Percentiles rank a stretch among this genome's conserved stretches.
Evolutionary conservation across 37 sponge, comb jelly and placozoan species (phyloP).

Genomic region (Crambe crambe): DNA sequence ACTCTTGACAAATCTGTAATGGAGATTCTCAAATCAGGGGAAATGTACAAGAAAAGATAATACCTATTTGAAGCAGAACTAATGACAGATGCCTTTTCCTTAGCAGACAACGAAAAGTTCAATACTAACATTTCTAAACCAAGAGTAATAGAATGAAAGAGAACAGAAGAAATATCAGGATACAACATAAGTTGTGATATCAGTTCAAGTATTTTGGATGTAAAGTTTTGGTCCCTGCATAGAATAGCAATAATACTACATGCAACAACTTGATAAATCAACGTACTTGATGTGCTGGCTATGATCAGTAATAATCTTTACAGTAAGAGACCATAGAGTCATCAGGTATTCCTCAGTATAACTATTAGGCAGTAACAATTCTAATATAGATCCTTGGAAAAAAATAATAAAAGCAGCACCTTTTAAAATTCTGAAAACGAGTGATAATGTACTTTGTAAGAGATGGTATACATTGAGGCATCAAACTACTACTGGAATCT

Average conservation of each 20-base stretch:
- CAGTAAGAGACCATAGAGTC: constrained; percentile 43
- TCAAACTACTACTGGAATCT: constrained; percentile 23
- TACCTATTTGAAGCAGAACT: constrained; percentile 44
- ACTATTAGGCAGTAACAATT: constrained; percentile 8
- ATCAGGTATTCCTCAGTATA: constrained; percentile 26
- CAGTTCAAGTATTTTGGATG: constrained; percentile 9
- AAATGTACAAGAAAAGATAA: neutral
- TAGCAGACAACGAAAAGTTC: constrained; percentile 49
- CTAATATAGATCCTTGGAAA: neutral
- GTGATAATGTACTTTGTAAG: constrained; percentile 30
- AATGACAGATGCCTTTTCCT: constrained; percentile 23
- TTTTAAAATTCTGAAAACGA: constrained; percentile 15
- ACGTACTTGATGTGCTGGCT: constrained; percentile 45
- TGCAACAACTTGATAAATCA: too few relatives aligned
- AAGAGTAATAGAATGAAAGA: constrained; percentile 39
- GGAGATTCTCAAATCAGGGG: neutral
- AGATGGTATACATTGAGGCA: constrained; percentile 1
- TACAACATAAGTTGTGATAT: constrained; percentile 18
- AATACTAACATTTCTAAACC: constrained; percentile 59
- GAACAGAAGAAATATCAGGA: constrained; percentile 31
- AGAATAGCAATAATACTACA: too few relatives aligned
- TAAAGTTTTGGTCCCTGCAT: constrained; percentile 32
- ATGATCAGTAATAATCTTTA: constrained; percentile 1
- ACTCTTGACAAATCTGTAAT: constrained; percentile 37
- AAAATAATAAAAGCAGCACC: constrained; percentile 9